Conservation (phyloP, 2,888 invertebrate genomes). For the Drosophila affinis region DNA sequence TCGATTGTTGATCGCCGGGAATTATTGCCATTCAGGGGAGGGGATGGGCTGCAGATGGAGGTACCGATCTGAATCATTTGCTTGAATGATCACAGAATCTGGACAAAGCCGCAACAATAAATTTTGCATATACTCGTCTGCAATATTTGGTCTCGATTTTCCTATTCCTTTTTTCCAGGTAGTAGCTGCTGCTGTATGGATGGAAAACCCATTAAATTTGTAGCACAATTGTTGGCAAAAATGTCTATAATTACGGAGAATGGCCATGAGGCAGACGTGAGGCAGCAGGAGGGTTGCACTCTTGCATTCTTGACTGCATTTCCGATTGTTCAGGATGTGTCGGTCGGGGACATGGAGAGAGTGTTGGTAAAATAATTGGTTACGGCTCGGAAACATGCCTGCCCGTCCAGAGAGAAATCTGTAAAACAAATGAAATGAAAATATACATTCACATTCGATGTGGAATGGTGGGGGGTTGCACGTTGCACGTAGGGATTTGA, state of each 20-base stretch:
- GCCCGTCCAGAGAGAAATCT: constrained; percentile 23
- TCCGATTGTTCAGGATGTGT: constrained; percentile 68
- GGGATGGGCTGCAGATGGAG: not conserved
- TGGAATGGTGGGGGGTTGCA: constrained; percentile 4
- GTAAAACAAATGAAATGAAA: constrained; percentile 52
- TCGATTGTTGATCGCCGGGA: constrained; percentile 20
- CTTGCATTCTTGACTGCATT: constrained; percentile 63
- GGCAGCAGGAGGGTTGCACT: constrained; percentile 26
- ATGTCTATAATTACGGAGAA: constrained; percentile 71
- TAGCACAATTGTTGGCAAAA: constrained; percentile 72
- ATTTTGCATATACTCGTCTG: constrained; percentile 25
- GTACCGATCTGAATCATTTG: constrained; percentile 37
- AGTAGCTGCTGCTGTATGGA: constrained; percentile 8
- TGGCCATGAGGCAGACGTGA: constrained; percentile 43
- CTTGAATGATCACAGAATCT: constrained; percentile 35
- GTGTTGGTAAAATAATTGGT: constrained; percentile 76
- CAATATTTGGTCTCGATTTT: constrained; percentile 14
- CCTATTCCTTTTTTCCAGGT: constrained; percentile 54
- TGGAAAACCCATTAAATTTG: constrained; percentile 62
- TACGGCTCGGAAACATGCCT: constrained; percentile 51
- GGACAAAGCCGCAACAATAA: constrained; percentile 38
- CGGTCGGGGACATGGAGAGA: constrained; percentile 46
- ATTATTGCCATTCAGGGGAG: not conserved
- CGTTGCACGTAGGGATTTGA: constrained; percentile 32
- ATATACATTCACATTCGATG: constrained; percentile 3